A percentile compares a stretch with the other conserved stretches of the same genome.
These are phyloP conservation scores for Tenualosa thibaudeaui DNA, from an alignment of 2,797 vertebrate genomes.

Conservation along the genomic window DNA sequence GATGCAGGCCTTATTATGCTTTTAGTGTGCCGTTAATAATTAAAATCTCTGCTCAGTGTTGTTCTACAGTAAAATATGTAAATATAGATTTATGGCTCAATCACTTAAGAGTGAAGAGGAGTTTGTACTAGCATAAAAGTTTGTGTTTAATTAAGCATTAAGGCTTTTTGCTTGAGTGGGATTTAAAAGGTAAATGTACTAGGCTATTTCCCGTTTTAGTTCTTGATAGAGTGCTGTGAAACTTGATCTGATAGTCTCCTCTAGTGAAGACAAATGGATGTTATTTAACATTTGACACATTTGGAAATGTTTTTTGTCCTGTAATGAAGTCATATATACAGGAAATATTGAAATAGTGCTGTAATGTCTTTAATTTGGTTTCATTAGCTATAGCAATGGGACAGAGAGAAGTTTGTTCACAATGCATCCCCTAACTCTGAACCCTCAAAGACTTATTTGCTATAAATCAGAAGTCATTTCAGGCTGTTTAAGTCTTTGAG, in stretches of 20 bases:
- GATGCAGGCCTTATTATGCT: background rate
- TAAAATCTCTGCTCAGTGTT: background rate
- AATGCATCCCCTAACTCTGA: too few relatives aligned
- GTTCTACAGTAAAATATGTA: background rate
- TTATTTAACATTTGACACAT: background rate
- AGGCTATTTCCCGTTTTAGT: background rate
- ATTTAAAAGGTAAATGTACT: background rate
- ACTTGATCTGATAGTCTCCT: background rate
- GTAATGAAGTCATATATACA: background rate
- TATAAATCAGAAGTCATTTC: too few relatives aligned
- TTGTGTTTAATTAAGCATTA: background rate
- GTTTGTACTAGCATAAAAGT: background rate
- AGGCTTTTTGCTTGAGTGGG: background rate
- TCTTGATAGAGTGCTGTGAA: background rate
- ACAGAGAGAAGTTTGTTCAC: background rate
- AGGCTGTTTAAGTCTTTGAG: too few relatives aligned
- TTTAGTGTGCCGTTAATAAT: background rate
- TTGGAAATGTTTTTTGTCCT: background rate
- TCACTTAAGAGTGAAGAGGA: background rate
- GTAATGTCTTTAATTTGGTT: background rate
- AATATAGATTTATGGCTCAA: background rate
- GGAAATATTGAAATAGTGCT: too few relatives aligned
- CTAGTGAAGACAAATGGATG: background rate
- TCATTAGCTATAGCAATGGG: background rate
- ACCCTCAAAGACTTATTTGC: too few relatives aligned